Base-by-base conservation (phyloP, 1,140 invertebrate species). In the Aphelenchoides besseyi region DNA sequence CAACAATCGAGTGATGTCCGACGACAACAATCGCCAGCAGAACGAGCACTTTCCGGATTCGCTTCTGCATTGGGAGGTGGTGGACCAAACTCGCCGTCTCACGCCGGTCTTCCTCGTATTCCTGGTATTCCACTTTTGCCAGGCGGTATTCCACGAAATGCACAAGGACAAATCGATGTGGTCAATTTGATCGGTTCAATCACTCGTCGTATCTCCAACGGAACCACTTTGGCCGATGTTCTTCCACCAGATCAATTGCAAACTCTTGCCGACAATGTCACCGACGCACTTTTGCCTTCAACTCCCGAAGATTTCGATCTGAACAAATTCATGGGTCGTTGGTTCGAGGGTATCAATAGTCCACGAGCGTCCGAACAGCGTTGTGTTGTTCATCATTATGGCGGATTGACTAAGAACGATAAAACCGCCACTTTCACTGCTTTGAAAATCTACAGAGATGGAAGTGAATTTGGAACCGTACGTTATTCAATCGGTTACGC, bases 181-280 rank as follows among this genome's bases (percentile, higher is more conserved):
- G 82, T 83, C 8, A 82, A 80, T 36, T 77, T 83, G 41, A 83
- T 83, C 64, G 80, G 82, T 29, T 77, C 83, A 3, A 82, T 83
- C 63, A 83, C 83, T 36, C 80, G 80, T 2, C 79, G 82, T 52
- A 59, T 85, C n/a, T 83, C 83, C 16, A 83, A 83, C 71, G 82
- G 82, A 37, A 85, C 82, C 28, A 85, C 82, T 63, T 68, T 83
- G 33, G 81, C 82, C 29, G 82, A 83, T 69, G 78, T 83, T 41
- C 63, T 83, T 30, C 82, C 82, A 59, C 83, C 82, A 53, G 83
- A 85, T 55, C 83, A 85, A 62, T 72, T 85, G n/a, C 82, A 83
- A 67, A 83, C 81, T 8, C 69, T 83, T 26, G 82, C 82, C 16
- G 81, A 84, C 73, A 82, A 82, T 41, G 81, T 82, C 33, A 82